phyloP scores from a whole-genome alignment of 2,888 invertebrate species.

The Allolobophora icterica region DNA sequence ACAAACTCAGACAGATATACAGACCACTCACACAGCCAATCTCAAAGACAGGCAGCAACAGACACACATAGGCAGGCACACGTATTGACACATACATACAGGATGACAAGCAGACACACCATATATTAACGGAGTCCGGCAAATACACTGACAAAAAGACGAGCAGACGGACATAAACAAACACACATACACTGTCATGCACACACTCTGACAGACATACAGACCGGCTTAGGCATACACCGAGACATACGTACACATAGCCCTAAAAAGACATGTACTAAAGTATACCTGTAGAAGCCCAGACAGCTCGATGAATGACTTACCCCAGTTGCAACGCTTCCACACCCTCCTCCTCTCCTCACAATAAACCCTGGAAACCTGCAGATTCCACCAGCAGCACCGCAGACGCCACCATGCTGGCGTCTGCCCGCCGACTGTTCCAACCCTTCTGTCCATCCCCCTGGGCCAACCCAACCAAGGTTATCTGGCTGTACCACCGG shows the following conservation, averaged over 20 bases:
- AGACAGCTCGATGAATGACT: background rate
- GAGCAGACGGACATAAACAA: background rate
- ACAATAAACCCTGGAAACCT: background rate
- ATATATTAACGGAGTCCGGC: background rate
- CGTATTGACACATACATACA: background rate
- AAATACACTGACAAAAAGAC: background rate
- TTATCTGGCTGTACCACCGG: background rate
- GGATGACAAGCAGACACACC: background rate
- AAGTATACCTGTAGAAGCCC: too few relatives aligned
- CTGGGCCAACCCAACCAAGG: background rate
- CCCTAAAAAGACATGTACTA: too few relatives aligned
- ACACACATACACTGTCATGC: background rate
- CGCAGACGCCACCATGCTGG: background rate
- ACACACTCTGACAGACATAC: background rate
- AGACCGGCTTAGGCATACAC: background rate
- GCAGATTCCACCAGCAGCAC: background rate
- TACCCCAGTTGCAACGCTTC: background rate
- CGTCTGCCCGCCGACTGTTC: background rate
- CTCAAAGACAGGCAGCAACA: background rate
- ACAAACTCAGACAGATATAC: background rate
- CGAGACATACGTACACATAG: background rate
- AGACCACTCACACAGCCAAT: background rate
- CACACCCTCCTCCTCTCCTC: background rate
- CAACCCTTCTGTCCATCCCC: background rate
- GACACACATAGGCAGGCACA: background rate